Evolutionary conservation across 1,140 invertebrate genomes (phyloP), one percentile per base, ranked within the genome.

Genomic region (Anoplolepis gracilipes): DNA sequence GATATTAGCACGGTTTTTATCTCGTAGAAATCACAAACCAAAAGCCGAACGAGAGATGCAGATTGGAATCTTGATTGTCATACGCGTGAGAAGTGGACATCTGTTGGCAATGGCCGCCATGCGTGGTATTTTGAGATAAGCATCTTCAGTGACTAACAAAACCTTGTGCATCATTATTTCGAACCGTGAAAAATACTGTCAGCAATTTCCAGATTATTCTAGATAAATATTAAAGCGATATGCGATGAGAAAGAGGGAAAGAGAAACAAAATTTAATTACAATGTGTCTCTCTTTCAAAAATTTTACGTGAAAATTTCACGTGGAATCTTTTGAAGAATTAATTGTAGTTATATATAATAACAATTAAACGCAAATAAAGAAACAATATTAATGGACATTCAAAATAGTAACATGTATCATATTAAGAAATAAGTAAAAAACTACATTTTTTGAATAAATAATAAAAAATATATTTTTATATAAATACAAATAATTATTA

Each of bases 41-140:
- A 53, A 64, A 59, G 57, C 8, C 73, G 84, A 84, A 78, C 84
- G 81, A 87, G 85, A 64, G 57, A 70, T 55, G 59, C 75, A 69
- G 88, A 91, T 90, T 81, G 86, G 64, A 87, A 92, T 93, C 90
- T 91, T 76, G 82, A 90, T 91, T 91, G 85, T 91, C 84, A 79
- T 87, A 91, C 69, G 82, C 84, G 86, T 92, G 90, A 89, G 92
- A 93, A 93, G 87, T 72, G 85, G 79, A 90, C 93, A 93, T 94
- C 92, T 93, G 93, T 82, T 89, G 65, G 75, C 87, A 84, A 81
- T 85, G 87, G 84, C 89, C 85, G 89, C 67, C 88, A 76, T 75
- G 79, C 79, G 19, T 82, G 59, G 77, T 86, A 53, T 57, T 92
- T 90, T 87, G 81, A 84, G 92, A 92, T 93, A 93, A 92, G 65